These are phyloP conservation scores for Tiaroga cobitis DNA, from an alignment of 2,797 vertebrate species.

Conservation along the genomic window DNA sequence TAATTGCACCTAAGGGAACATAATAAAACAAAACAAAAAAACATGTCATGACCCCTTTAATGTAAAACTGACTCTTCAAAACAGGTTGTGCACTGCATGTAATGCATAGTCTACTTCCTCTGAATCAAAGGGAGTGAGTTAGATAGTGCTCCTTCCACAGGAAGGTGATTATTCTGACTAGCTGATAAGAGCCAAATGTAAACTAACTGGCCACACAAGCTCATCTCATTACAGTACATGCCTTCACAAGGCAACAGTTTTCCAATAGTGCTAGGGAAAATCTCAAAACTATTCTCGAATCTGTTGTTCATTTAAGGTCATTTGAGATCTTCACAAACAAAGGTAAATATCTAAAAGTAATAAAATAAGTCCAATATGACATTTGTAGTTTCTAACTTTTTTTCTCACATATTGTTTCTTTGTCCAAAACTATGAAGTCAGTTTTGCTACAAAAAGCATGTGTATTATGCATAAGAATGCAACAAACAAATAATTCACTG, in stretches of 20 bases:
- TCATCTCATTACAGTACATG: conserved; percentile 36
- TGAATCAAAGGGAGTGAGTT: conserved; percentile 53
- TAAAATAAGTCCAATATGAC: neutral
- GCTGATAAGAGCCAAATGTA: conserved; percentile 53
- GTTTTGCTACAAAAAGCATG: neutral
- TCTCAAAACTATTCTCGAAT: neutral
- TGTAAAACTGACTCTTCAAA: neutral
- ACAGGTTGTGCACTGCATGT: conserved; percentile 33
- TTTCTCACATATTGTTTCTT: neutral
- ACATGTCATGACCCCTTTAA: too few species aligned
- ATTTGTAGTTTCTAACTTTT: neutral
- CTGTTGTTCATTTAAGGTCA: neutral
- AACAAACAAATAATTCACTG: conserved; percentile 52
- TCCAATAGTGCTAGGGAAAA: conserved; percentile 7
- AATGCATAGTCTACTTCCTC: conserved; percentile 45
- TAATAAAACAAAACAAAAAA: too few species aligned
- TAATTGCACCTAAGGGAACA: too few species aligned
- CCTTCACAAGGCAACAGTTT: neutral
- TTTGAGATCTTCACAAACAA: neutral
- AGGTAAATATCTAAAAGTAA: neutral
- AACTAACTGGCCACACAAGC: conserved; percentile 57
- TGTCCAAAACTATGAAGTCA: neutral
- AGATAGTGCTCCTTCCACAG: conserved; percentile 42
- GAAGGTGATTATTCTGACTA: conserved; percentile 58
- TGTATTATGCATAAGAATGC: conserved; percentile 13